Evolutionary conservation across 2,797 vertebrate species (phyloP), one percentile per base, ranked within the genome.

Genomic region (Chiroxiphia lanceolata): DNA sequence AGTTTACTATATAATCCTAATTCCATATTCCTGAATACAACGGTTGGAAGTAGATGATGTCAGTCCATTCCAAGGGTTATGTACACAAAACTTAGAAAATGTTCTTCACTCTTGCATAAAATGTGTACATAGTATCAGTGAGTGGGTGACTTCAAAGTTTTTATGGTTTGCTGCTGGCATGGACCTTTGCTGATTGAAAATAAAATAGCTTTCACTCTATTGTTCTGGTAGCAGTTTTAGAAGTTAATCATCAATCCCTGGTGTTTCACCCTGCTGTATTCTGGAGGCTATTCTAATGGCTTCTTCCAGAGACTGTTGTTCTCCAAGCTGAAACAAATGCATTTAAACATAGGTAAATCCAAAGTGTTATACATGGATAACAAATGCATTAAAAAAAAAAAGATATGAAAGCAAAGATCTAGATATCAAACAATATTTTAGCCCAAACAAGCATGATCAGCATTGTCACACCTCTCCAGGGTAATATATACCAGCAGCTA

Each of bases 231-330:
- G 94, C 89, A 94, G 90, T 93, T 93, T 79, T 70, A 78, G 69
- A 89, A 94, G 94, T 99, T 98, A 99, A 98, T 99, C 99, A 89
- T 99, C 99, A 96, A 99, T 98, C 70, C 98, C 99, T 13, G 99
- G 99, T 3, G 99, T 99, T 97, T 99, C 99, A 94, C 99, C 99
- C 97, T 99, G 99, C 83, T 99, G 99, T 98, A 99, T 99, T 97
- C 99, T 98, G 78, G 99, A 99, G 83, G 99, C 99, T 98, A 99
- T 99, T 98, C 99, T 98, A 97, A 99, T 99, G 97, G 99, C 99
- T 98, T 99, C 99, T 98, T 99, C 99, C 97, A 99, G 97, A 50
- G 99, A 99, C 60, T 99, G 99, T 96, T 99, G 99, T 96, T 99
- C 99, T 96, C 99, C 99, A 78, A 99, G 98, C 99, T 99, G 96